These are phyloP conservation scores for Nemapogon koenigi DNA, from an alignment of 2,888 invertebrate species.

Conservation along the genomic window DNA sequence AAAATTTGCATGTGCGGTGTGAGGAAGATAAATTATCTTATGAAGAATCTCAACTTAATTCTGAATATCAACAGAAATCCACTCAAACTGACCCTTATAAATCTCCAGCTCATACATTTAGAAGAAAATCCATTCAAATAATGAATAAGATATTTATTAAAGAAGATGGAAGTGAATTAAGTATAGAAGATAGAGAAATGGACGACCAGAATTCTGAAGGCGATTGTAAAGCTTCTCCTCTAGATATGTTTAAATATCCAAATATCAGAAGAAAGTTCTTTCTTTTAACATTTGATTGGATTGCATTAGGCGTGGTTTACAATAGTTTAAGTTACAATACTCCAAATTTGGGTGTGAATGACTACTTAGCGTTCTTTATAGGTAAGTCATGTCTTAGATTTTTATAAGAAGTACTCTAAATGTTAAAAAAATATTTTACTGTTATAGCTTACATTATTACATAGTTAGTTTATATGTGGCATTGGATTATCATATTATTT, in stretches of 20 bases:
- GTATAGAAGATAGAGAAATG: conserved; percentile 40
- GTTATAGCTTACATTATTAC: too few relatives aligned
- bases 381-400: conserved; percentile 46
- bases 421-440: too few relatives aligned
- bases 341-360: conserved; percentile 71
- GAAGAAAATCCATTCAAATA: conserved; percentile 42
- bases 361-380: conserved; percentile 72
- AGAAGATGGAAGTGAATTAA: conserved; percentile 30
- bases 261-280: conserved; percentile 72
- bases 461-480: too few relatives aligned
- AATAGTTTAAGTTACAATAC: conserved; percentile 72
- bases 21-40: conserved; percentile 20
- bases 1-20: too few relatives aligned
- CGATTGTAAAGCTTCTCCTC: conserved; percentile 61
- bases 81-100: conserved; percentile 35
- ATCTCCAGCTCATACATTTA: conserved; percentile 32
- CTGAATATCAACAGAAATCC: conserved; percentile 28
- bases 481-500: too few relatives aligned
- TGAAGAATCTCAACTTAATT: conserved; percentile 26
- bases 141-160: conserved; percentile 38
- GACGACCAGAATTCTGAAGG: conserved; percentile 52
- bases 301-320: conserved; percentile 72
- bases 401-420: too few relatives aligned
- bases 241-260: conserved; percentile 69
- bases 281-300: conserved; percentile 70